phyloP scores from a whole-genome alignment of 2,888 invertebrate species.

The Laspeyria flexula region DNA sequence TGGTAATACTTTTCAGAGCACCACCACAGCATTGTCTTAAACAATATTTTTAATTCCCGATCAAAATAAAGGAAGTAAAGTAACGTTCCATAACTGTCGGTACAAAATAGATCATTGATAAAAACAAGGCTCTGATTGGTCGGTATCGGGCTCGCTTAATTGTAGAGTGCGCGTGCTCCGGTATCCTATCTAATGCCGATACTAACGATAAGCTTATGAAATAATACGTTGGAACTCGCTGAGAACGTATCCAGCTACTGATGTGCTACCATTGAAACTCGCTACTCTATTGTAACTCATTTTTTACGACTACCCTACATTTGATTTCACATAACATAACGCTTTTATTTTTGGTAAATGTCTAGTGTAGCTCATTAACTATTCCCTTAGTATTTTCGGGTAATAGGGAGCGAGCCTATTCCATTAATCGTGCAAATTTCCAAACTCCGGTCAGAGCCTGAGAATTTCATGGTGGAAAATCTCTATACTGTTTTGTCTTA shows the following conservation, averaged over 20 bases:
- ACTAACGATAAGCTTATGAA: conserved; percentile 63
- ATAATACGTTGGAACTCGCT: conserved; percentile 53
- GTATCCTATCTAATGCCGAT: conserved; percentile 58
- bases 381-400: no score
- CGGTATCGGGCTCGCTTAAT: conserved; percentile 62
- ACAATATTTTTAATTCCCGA: no score
- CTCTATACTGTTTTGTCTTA: no score
- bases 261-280: conserved; percentile 11
- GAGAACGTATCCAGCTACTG: conserved; percentile 35
- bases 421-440: no score
- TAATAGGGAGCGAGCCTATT: no score
- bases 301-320: background rate
- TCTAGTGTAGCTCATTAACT: no score
- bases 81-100: conserved; percentile 46
- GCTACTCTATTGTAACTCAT: conserved; percentile 1
- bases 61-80: conserved; percentile 42
- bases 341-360: no score
- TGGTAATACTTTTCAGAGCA: background rate
- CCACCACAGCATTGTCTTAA: no score
- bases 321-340: background rate
- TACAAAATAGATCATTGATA: conserved; percentile 63
- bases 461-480: no score
- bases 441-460: no score
- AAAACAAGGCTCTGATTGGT: conserved; percentile 63
- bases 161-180: conserved; percentile 58